Evolutionary conservation across 2,888 invertebrate species (phyloP).

Genomic region (Eremobia ochroleuca): DNA sequence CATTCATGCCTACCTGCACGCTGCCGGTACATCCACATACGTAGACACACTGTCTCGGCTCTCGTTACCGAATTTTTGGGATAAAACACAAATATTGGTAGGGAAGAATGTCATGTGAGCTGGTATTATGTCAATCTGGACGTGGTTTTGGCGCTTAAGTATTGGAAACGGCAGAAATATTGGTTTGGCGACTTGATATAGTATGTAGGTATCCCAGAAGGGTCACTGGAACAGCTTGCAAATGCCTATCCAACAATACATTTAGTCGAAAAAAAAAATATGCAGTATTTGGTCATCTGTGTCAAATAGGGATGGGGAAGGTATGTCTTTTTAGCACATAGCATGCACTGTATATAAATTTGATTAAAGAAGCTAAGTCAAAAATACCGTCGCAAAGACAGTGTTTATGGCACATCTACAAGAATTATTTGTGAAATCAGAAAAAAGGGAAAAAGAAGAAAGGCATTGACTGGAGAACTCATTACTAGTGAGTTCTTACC

Average conservation of each 20-base stretch:
- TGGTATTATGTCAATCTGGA: not conserved
- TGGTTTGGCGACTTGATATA: not conserved
- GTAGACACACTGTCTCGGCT: constrained; percentile 86
- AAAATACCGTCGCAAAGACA: not conserved
- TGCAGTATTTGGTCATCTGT: not conserved
- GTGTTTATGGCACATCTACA: not conserved
- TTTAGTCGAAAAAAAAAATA: not conserved
- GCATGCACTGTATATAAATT: not conserved
- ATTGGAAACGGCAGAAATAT: not conserved
- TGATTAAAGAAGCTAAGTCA: not conserved
- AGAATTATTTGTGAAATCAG: not conserved
- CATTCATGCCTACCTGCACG: constrained; percentile 89
- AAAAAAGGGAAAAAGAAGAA: too few relatives aligned
- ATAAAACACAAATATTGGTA: constrained; percentile 29
- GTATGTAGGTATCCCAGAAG: not conserved
- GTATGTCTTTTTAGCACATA: not conserved
- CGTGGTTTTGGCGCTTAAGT: not conserved
- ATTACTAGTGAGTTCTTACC: not conserved
- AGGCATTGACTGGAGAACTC: not conserved
- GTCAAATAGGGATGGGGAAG: not conserved
- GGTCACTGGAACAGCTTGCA: not conserved
- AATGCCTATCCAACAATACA: not conserved
- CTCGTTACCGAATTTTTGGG: constrained; percentile 69
- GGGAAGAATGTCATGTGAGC: constrained; percentile 14
- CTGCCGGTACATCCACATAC: constrained; percentile 78